These are phyloP conservation scores for Drosophila cardini DNA, from an alignment of 1,140 invertebrate genomes.

Conservation along the genomic window DNA sequence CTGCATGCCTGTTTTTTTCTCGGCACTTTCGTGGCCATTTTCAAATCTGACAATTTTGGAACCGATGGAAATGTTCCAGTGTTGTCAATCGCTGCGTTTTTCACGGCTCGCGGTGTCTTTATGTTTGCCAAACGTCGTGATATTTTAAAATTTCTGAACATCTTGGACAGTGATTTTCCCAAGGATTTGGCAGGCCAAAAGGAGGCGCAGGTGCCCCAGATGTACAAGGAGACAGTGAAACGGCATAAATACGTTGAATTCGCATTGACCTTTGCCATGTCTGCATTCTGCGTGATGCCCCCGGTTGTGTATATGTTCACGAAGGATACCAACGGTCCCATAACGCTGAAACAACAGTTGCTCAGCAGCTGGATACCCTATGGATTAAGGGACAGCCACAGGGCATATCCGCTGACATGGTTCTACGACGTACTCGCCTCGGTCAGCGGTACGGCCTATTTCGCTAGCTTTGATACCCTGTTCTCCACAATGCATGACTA, in stretches of 20 bases:
- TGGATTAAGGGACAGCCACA: conserved; percentile 31
- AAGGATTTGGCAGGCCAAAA: conserved; percentile 25
- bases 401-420: conserved; percentile 39
- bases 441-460: conserved; percentile 36
- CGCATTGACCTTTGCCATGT: neutral
- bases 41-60: neutral
- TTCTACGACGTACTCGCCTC: conserved; percentile 22
- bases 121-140: conserved; percentile 44
- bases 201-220: conserved; percentile 14
- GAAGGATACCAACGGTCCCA: conserved; percentile 14
- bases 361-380: conserved; percentile 57
- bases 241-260: conserved; percentile 29
- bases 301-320: conserved; percentile 28
- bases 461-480: conserved; percentile 47
- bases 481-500: conserved; percentile 55
- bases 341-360: conserved; percentile 44
- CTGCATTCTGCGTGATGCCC: conserved; percentile 30
- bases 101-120: conserved; percentile 47
- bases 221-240: conserved; percentile 1
- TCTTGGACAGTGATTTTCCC: conserved; percentile 51
- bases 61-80: conserved; percentile 41
- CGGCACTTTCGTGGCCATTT: neutral
- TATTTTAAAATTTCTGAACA: conserved; percentile 45
- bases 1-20: conserved; percentile 15
- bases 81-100: conserved; percentile 47